Conservation (phyloP, 2,888 invertebrate genomes). For the Calameuta pallipes region DNA sequence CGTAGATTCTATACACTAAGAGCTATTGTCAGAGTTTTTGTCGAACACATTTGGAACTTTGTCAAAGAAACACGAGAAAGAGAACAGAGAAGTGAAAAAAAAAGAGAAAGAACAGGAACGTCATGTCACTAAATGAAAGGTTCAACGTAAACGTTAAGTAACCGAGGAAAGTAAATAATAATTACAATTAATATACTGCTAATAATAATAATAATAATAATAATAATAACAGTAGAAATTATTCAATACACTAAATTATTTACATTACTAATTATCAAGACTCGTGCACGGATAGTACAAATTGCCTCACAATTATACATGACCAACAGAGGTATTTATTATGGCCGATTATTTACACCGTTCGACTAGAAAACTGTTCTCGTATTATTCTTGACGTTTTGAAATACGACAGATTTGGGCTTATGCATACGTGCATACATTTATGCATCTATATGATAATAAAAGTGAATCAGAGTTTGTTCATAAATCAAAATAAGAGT, state of each 20-base stretch:
- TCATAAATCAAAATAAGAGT: too few species aligned
- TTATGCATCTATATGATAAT: background rate
- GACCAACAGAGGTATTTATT: conserved; percentile 11
- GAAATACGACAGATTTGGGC: background rate
- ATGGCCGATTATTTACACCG: conserved; percentile 20
- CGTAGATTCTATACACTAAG: too few species aligned
- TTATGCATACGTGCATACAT: background rate
- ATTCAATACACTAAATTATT: conserved; percentile 10
- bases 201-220: too few species aligned
- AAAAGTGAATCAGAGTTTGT: too few species aligned
- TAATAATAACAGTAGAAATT: background rate
- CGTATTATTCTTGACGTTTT: background rate
- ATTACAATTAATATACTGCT: too few species aligned
- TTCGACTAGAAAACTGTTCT: conserved; percentile 20
- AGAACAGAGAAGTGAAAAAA: background rate
- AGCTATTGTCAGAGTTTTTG: too few species aligned
- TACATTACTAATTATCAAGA: background rate
- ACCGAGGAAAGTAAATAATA: too few species aligned
- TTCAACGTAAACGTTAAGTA: too few species aligned
- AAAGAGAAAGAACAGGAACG: background rate
- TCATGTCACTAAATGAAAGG: background rate
- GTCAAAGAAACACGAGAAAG: background rate
- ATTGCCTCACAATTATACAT: conserved; percentile 2
- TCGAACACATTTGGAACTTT: background rate
- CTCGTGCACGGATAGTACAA: background rate